Conservation (phyloP, 2,797 vertebrate genomes). For the Hippocampus kuda region DNA sequence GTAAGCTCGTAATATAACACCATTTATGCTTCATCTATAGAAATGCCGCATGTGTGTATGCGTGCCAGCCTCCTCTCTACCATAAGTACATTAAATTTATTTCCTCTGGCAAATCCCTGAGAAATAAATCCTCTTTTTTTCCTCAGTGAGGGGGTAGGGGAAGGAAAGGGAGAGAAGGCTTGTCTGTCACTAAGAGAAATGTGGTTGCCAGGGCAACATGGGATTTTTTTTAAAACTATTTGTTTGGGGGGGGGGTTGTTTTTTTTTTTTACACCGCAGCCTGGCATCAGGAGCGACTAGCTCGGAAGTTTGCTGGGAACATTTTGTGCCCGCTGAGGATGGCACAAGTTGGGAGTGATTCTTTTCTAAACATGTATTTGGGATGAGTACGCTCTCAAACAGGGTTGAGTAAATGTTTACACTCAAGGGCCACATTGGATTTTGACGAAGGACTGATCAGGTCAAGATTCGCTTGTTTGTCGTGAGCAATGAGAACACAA, state of each 20-base stretch:
- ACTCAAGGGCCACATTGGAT: neutral
- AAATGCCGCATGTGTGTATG: slow-evolving; percentile 23
- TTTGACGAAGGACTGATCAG: neutral
- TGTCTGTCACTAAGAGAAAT: slow-evolving; percentile 49
- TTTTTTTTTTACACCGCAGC: slow-evolving; percentile 46
- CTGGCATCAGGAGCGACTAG: slow-evolving; percentile 34
- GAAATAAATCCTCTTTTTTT: slow-evolving; percentile 57
- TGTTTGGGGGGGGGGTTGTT: too few relatives aligned
- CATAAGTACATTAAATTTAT: slow-evolving; percentile 58
- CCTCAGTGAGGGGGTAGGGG: slow-evolving; percentile 7
- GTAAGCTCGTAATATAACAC: slow-evolving; percentile 27
- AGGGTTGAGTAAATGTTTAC: neutral
- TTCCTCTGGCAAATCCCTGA: slow-evolving; percentile 53
- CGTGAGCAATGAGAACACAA: too few relatives aligned
- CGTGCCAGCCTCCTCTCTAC: slow-evolving; percentile 22
- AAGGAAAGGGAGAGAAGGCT: slow-evolving; percentile 16
- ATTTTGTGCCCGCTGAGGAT: slow-evolving; percentile 21
- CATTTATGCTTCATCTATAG: slow-evolving; percentile 49
- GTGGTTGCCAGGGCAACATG: slow-evolving; percentile 66
- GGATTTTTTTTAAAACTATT: neutral
- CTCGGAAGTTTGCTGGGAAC: slow-evolving; percentile 40
- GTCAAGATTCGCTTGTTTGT: neutral
- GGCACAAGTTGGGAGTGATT: slow-evolving; percentile 23
- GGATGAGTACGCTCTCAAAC: neutral
- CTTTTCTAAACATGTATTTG: neutral